phyloP scores from a whole-genome alignment of 1,140 invertebrate genomes.

The Leptoteleia sp. region DNA sequence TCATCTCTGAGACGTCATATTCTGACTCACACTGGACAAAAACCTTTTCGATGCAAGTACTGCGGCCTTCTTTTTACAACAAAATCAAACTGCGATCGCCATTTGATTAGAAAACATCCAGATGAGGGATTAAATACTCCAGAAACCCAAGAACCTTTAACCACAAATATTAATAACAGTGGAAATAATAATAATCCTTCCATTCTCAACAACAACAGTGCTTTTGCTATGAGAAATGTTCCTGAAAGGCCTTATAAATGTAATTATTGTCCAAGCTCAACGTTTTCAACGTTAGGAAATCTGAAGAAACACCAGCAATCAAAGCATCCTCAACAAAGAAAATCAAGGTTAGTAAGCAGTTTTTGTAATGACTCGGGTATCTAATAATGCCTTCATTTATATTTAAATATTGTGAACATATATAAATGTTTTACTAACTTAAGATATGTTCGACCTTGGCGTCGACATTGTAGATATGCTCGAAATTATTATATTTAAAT shows the following conservation, averaged over 20 bases:
- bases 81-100: conserved; percentile 97
- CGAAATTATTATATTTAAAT: no score
- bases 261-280: conserved; percentile 90
- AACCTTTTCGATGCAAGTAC: conserved; percentile 96
- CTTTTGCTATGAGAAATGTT: conserved; percentile 84
- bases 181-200: conserved; percentile 73
- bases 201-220: conserved; percentile 81
- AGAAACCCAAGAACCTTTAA: conserved; percentile 75
- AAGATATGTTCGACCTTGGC: no score
- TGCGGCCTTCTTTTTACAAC: conserved; percentile 97
- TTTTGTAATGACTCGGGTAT: no score
- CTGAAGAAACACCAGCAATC: conserved; percentile 88
- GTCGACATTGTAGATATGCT: no score
- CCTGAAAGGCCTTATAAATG: conserved; percentile 92
- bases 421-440: no score
- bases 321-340: conserved; percentile 83
- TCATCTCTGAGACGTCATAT: conserved; percentile 95
- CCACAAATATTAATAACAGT: conserved; percentile 48
- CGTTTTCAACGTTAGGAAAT: conserved; percentile 91
- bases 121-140: conserved; percentile 75
- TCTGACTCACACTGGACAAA: conserved; percentile 96
- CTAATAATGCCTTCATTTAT: no score
- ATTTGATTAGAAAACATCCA: conserved; percentile 92
- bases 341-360: conserved; percentile 69
- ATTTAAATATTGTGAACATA: no score